Conservation (phyloP, 2,888 invertebrate genomes). For the Eupithecia tripunctaria region DNA sequence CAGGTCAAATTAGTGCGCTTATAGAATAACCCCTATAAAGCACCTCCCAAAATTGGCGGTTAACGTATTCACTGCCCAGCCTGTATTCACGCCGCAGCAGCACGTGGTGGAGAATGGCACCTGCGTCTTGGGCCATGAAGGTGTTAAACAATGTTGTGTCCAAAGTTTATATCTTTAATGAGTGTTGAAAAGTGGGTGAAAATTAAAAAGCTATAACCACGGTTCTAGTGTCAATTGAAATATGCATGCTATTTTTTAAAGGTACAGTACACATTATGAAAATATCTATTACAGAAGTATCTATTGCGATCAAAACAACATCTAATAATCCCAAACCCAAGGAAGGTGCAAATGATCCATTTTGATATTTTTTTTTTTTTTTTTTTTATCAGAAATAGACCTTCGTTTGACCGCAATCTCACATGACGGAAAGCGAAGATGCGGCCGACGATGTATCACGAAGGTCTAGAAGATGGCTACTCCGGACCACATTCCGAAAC, state of each 20-base stretch:
- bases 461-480: too few species aligned
- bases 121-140: too few species aligned
- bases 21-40: background rate
- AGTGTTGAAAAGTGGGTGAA: background rate
- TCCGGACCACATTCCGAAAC: too few species aligned
- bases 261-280: background rate
- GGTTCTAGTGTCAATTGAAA: background rate
- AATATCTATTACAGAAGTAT: background rate
- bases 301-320: background rate
- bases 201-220: too few species aligned
- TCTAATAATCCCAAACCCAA: background rate
- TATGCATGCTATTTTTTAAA: background rate
- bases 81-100: too few species aligned
- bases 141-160: background rate
- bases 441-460: too few species aligned
- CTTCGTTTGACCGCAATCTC: too few species aligned
- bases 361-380: too few species aligned
- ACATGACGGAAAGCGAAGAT: too few species aligned
- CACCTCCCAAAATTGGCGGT: background rate
- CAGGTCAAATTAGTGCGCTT: background rate
- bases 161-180: background rate
- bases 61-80: too few species aligned
- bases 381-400: too few species aligned
- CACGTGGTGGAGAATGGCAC: too few species aligned
- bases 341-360: constrained; percentile 33